phyloP scores from a whole-genome alignment of 2,888 invertebrate species.

The Nomada hirtipes region DNA sequence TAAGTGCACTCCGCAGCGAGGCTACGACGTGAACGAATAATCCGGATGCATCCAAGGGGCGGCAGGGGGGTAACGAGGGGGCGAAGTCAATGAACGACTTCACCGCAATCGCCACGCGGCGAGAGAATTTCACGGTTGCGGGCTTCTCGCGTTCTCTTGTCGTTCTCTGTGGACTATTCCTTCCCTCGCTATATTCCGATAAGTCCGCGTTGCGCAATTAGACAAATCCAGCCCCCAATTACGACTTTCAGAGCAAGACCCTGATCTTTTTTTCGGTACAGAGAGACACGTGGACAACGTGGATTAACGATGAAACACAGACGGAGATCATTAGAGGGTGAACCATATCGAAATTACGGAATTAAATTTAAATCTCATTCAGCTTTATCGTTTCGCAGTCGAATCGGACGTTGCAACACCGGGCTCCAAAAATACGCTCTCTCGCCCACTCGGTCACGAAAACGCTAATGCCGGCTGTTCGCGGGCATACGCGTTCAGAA shows the following conservation, averaged over 20 bases:
- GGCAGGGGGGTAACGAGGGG: conserved; percentile 8
- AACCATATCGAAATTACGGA: conserved; percentile 29
- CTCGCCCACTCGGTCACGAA: conserved; percentile 44
- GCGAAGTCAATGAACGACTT: conserved; percentile 67
- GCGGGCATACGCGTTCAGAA: conserved; percentile 19
- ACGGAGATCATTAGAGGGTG: conserved; percentile 3
- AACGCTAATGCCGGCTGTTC: conserved; percentile 30
- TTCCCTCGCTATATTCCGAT: not conserved
- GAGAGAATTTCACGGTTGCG: conserved; percentile 68
- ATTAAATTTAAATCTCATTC: conserved; percentile 57
- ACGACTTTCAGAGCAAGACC: no score
- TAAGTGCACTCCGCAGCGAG: conserved; percentile 52
- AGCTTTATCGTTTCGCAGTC: conserved; percentile 46
- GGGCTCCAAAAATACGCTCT: conserved; percentile 50
- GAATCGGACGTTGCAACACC: conserved; percentile 43
- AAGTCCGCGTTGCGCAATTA: no score
- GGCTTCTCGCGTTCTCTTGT: conserved; percentile 14
- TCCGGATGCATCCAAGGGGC: conserved; percentile 59
- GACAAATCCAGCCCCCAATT: no score
- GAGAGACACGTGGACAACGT: no score
- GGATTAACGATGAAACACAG: conserved; percentile 7
- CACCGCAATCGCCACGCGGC: conserved; percentile 61
- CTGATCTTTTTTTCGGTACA: no score
- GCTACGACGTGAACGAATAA: conserved; percentile 65
- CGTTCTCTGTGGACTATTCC: not conserved